phyloP scores from a whole-genome alignment of 2,888 invertebrate species.

The Drosophila pegasa region DNA sequence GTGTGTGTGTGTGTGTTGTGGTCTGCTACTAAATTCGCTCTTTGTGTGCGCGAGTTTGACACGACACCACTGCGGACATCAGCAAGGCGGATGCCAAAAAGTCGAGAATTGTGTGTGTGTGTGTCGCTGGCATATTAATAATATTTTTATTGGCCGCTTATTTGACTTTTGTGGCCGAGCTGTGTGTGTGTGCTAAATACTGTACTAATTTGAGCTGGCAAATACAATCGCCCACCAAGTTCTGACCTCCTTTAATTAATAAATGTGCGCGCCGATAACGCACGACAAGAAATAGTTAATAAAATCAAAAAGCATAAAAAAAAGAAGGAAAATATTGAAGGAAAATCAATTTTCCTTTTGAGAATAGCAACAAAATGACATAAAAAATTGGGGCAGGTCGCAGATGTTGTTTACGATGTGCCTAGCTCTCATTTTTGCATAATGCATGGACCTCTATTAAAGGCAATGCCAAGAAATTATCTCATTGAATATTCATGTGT shows the following conservation, averaged over 20 bases:
- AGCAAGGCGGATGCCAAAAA: conserved; percentile 52
- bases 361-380: too few species aligned
- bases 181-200: conserved; percentile 18
- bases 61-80: conserved; percentile 34
- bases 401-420: conserved; percentile 34
- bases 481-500: conserved; percentile 63
- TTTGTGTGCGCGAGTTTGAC: conserved; percentile 21
- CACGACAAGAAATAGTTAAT: conserved; percentile 6
- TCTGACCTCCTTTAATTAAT: conserved; percentile 61
- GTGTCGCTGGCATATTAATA: conserved; percentile 69
- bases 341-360: conserved; percentile 25
- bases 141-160: conserved; percentile 75
- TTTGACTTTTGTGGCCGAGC: conserved; percentile 60
- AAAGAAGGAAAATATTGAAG: neutral
- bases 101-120: conserved; percentile 52
- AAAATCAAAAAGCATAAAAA: neutral
- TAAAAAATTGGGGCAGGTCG: conserved; percentile 35
- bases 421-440: neutral
- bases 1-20: conserved; percentile 11
- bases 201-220: conserved; percentile 46
- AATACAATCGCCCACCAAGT: conserved; percentile 34
- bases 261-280: conserved; percentile 41
- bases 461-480: conserved; percentile 28
- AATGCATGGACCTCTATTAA: neutral
- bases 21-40: conserved; percentile 48